Evolutionary conservation across 1,140 invertebrate species (phyloP), one percentile per base, ranked within the genome.

Genomic region (Temnothorax longispinosus): DNA sequence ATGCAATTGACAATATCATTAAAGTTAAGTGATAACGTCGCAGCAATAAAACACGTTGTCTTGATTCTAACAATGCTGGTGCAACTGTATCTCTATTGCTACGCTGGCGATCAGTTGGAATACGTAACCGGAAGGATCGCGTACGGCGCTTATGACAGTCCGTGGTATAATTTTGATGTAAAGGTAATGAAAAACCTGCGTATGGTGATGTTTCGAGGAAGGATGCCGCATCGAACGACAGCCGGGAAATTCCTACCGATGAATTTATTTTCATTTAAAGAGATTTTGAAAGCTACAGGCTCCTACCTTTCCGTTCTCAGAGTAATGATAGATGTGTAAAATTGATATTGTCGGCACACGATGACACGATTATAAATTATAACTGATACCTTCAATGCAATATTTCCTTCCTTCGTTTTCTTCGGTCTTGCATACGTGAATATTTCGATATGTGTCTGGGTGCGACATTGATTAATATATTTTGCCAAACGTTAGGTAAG

Each of bases 181-280:
- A 77, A 62, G 27, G 3, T 44, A 6, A 87, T 87, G 6, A 90
- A 64, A 7, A 54, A 88, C 1, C 21, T 91, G 7, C 8, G 41
- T 13, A 41, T 88, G 50, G 71, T 91, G 10, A 88, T 91, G 27
- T 0, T 64, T 11, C 82, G 89, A 15, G 89, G 89, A 18, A 52
- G 52, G 0, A 15, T 54, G 0, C 72, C 87, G 10, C 84, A 77
- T 32, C 77, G 67, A 2, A 35, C 90, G n/a, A 90, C 89, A 3
- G 90, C 90, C 0, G 89, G 89, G 0, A 91, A 88, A 71, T 91
- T 90, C n/a, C 3, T 88, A 10, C 50, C 77, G 6, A 90, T 90
- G 82, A 91, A 90, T 35, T 15, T 88, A n/a, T 52, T 78, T 47
- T 86, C 82, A 0, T 91, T 80, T 38, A 91, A 88, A n/a, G 87